Evolutionary conservation across 2,113 vertebrate genomes (phyloP), one percentile per base, ranked within the genome.

Genomic region (Stigmatopora argus): DNA sequence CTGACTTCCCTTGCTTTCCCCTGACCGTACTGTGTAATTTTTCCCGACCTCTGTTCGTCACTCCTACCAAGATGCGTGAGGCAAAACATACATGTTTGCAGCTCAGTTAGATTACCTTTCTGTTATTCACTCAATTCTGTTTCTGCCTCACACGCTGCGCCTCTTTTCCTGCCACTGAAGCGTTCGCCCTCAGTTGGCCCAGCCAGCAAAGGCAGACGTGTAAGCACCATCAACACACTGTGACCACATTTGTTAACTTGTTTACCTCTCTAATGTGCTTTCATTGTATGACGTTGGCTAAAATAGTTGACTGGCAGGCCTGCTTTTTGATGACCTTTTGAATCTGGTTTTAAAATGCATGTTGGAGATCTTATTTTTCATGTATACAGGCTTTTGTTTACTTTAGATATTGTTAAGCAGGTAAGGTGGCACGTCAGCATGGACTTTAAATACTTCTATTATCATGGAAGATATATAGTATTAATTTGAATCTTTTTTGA

Each of bases 161-260:
- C 67, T 79, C 69, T 75, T 70, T 75, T 49, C 77, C 75, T 79
- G 81, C 80, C 82, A 64, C 80, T 74, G 77, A 96, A 99, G 96
- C 94, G 80, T 81, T 95, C 96, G 90, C 94, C 95, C 62, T 94
- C 95, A 91, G 93, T 94, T 83, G 93, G 93, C 91, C 93, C 94
- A 85, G 88, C 93, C 92, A 94, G 93, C 93, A 97, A 95, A 96
- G 92, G 95, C 94, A 94, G 94, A 97, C 95, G 94, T 91, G 96
- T 99, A 99, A 99, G 96, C 93, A 89, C 90, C 90, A 85, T 74
- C 85, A 83, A 76, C 59, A 74, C 70, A 21, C 67, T 72, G 84
- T 90, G 66, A 81, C 83, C 49, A 88, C 82, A 90, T 56, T 81
- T 66, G 79, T 35, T 23, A 17, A 56, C 13, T 26, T 23, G 11